Evolutionary conservation across 2,888 invertebrate species (phyloP), one percentile per base, ranked within the genome.

Genomic region (Caradrina kadenii): DNA sequence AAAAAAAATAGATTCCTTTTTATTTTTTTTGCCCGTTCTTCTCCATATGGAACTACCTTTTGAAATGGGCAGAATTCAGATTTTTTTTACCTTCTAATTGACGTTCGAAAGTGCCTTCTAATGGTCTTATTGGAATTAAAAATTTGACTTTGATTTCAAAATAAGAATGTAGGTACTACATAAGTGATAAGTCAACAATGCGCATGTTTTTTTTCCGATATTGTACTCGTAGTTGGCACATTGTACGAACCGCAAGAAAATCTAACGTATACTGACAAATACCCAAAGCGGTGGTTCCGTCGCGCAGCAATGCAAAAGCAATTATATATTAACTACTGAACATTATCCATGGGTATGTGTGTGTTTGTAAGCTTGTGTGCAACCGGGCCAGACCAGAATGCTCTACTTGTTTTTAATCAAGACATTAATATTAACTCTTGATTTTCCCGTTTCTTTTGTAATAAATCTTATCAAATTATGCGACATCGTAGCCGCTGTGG

Each of bases 351-450:
- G 52, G 55, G 49, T 61, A 60, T 61, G 60, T 63, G 53, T 53
- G 59, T 69, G 50, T 52, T 21, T 21, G 35, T 31, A 42, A 26
- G 56, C 26, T 15, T 79, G 81, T 81, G 73, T 72, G 67, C 60
- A 21, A 76, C 72, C 69, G 31, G 63, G 58, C 71, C 53, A 31
- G 69, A 73, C 80, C 53, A 74, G 79, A 84, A 73, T 83, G 79
- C 84, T 76, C 79, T 79, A 87, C 83, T 85, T 85, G 86, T 87
- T 86, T 80, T 79, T 84, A 86, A 87, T 87, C 87, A 86, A 86
- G 83, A 85, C 80, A 85, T 87, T 76, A 45, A 45, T 81, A 87
- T 84, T 81, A 81, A 77, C 80, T 58, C 80, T 82, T 77, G 69
- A 79, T 83, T 85, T 86, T 86, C 84, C 86, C 81, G 86, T 86